A percentile compares a stretch with the other conserved stretches of the same genome.
Conservation (phyloP, 2,113 vertebrate species). For the Scomber japonicus region DNA sequence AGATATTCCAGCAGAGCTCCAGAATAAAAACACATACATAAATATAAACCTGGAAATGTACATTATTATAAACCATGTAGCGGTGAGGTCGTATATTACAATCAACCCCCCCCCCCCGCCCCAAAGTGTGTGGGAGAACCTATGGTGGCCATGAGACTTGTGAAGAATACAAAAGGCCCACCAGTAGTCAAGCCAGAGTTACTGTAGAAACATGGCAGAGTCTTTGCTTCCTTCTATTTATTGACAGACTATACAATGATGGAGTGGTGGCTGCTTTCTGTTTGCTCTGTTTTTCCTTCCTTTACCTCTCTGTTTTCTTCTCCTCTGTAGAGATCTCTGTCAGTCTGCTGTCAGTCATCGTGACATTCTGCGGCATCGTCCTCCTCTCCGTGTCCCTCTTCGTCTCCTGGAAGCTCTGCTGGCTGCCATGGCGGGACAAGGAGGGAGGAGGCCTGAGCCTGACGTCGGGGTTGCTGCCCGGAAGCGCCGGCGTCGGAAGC, state of each 20-base stretch:
- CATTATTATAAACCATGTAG: no score
- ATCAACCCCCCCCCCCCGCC: no score
- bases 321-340: conserved; percentile 90
- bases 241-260: neutral
- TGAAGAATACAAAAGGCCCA: no score
- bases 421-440: conserved; percentile 95
- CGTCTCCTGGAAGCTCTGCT: conserved; percentile 96
- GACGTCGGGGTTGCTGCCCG: conserved; percentile 86
- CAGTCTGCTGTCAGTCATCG: conserved; percentile 94
- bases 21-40: no score
- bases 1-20: no score
- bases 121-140: no score
- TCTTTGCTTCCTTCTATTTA: neutral
- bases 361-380: conserved; percentile 95
- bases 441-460: conserved; percentile 85
- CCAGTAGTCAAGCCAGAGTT: no score
- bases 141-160: no score
- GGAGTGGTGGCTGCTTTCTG: neutral
- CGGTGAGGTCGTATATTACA: no score
- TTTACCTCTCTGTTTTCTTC: neutral
- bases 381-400: conserved; percentile 95
- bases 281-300: neutral
- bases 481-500: conserved; percentile 84
- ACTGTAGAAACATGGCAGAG: no score
- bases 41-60: no score